Evolutionary conservation across 2,888 invertebrate genomes (phyloP), one percentile per base, ranked within the genome.

Genomic region (Drosophila ustulata): DNA sequence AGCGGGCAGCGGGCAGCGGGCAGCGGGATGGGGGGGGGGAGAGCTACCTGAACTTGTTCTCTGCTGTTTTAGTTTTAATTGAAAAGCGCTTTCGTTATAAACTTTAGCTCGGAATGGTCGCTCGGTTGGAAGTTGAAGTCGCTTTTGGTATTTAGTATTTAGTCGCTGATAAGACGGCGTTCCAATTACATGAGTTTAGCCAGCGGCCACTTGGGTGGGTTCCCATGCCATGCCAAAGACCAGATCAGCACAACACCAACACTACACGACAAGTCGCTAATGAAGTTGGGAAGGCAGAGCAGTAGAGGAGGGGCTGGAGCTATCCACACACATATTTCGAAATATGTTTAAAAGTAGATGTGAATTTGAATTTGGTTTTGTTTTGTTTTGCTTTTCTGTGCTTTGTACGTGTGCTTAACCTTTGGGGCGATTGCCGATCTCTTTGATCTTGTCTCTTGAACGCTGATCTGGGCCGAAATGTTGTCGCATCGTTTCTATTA

Each of bases 31-130:
- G n/a, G n/a, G n/a, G n/a, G 50, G 25, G 41, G 49, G 28, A 13
- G 49, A 5, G 58, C 49, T 39, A 49, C 30, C 49, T 32, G 57
- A 78, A 87, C 88, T 84, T 84, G 88, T 82, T 85, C 56, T 75
- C 45, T 45, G 26, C 81, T 80, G 78, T 75, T 77, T 77, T 66
- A 78, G 79, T 82, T 80, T 80, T 88, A 84, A 84, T 84, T 88
- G 83, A 86, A 84, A 88, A 86, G 62, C 88, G 83, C 86, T 83
- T 83, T 82, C 88, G 78, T 71, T 83, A 82, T 88, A 86, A 88
- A 88, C 64, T 78, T 67, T 55, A 49, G 68, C 75, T 72, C 66
- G 67, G 67, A 88, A 86, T 86, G 88, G 88, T 57, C 49, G 45
- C 53, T 56, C 78, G 47, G 41, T 28, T 69, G 69, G 62, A 52